phyloP scores from a whole-genome alignment of 2,888 invertebrate species.

The Griposia aprilina region DNA sequence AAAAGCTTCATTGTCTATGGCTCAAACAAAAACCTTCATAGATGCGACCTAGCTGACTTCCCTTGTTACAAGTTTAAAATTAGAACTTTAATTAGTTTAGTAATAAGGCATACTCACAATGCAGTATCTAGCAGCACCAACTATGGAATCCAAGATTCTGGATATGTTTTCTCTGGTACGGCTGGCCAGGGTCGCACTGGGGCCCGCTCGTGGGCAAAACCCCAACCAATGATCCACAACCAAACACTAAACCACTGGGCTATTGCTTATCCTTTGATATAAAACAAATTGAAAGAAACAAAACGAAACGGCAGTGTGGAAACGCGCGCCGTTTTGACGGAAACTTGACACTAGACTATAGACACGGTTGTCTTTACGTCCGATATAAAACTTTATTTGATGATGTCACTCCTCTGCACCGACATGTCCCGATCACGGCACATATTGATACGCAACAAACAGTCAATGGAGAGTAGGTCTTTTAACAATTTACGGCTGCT shows the following conservation, averaged over 20 bases:
- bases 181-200: constrained; percentile 87
- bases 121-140: constrained; percentile 89
- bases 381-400: constrained; percentile 80
- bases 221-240: constrained; percentile 80
- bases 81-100: constrained; percentile 21
- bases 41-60: constrained; percentile 61
- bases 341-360: constrained; percentile 78
- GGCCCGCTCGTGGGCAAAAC: constrained; percentile 81
- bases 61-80: constrained; percentile 44
- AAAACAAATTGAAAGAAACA: constrained; percentile 89
- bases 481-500: constrained; percentile 95
- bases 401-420: constrained; percentile 83
- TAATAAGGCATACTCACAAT: constrained; percentile 83
- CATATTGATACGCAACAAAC: constrained; percentile 89
- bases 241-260: constrained; percentile 79
- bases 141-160: constrained; percentile 89
- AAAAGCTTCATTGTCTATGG: constrained; percentile 61
- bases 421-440: constrained; percentile 95
- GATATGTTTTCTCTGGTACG: constrained; percentile 87
- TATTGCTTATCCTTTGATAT: constrained; percentile 89
- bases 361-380: constrained; percentile 68
- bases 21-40: constrained; percentile 58
- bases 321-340: constrained; percentile 87
- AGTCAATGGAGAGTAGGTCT: constrained; percentile 71
- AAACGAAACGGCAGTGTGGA: constrained; percentile 86